Conservation (phyloP, 1,140 invertebrate genomes). For the Parapsyche elsis region DNA sequence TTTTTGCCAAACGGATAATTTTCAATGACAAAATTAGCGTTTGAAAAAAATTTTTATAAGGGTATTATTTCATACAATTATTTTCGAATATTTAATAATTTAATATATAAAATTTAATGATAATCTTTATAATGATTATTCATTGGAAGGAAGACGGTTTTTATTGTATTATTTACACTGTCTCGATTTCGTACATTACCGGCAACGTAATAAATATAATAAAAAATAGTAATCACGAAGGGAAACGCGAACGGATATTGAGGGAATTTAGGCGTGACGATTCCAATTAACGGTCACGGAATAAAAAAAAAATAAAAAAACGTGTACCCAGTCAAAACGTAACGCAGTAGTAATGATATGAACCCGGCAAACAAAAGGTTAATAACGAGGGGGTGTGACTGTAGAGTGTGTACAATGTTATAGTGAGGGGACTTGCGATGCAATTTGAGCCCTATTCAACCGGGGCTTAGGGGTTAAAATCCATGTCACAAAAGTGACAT, state of each 20-base stretch:
- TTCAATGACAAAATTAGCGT: no score
- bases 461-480: not conserved
- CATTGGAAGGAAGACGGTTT: no score
- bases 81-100: no score
- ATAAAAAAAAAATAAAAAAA: slow-evolving; percentile 15
- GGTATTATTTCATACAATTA: no score
- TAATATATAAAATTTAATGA: no score
- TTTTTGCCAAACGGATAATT: no score
- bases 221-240: not conserved
- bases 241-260: slow-evolving; percentile 20
- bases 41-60: no score
- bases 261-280: slow-evolving; percentile 23
- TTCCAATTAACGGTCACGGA: slow-evolving; percentile 30
- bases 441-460: not conserved
- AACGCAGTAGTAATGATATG: slow-evolving; percentile 24
- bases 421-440: not conserved
- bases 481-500: not conserved
- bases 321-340: not conserved
- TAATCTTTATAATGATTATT: no score
- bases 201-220: not conserved
- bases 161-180: no score
- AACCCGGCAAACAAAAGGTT: slow-evolving; percentile 37
- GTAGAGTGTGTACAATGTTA: no score
- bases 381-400: slow-evolving; percentile 40
- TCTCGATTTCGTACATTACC: no score